Base-by-base conservation (phyloP, 1,140 invertebrate genomes). In the Microplitis mediator region DNA sequence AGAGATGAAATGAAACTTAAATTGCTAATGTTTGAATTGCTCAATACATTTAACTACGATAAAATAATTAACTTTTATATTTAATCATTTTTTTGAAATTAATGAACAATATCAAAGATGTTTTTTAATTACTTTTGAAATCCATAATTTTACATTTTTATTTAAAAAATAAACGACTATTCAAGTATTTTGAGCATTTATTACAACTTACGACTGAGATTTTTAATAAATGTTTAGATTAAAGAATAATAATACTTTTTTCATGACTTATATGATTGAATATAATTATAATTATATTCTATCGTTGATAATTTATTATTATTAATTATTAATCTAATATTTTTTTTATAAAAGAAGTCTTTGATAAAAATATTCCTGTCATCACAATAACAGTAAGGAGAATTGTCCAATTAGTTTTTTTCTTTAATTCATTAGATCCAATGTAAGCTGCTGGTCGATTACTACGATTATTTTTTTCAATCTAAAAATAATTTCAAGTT, bases 391-490 rank as follows among this genome's bases (percentile, higher is more conserved):
- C 54, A 14, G 78, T 75, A 16, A 82, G 32, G 4, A 78, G 73
- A 56, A 82, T 72, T 63, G 76, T 74, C 82, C 81, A 85, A 34
- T 74, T 77, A 4, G n/a, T 62, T n/a, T 71, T 72, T 56, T 23
- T 51, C 62, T 79, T 67, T 6, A 36, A 50, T 1, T 67, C 78
- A 11, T 81, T 79, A 31, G 79, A 72, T 2, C 62, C 66, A 58
- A 85, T 85, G 64, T 78, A 84, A 4, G 70, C 77, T 13, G 84
- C 74, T 56, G 84, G 83, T 51, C 73, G 51, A 58, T 67, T 74
- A 32, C 80, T 66, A 36, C 71, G 52, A 73, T 78, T 79, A 63
- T 82, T 56, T 14, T 65, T 75, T 32, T 80, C 72, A 34, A 84
- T 75, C 84, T 85, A 36, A 1, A 71, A 74, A 69, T 74, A 66